A percentile compares a stretch with the other conserved stretches of the same genome.
phyloP scores from a whole-genome alignment of 2,113 vertebrate species.

The Dromas ardeola region DNA sequence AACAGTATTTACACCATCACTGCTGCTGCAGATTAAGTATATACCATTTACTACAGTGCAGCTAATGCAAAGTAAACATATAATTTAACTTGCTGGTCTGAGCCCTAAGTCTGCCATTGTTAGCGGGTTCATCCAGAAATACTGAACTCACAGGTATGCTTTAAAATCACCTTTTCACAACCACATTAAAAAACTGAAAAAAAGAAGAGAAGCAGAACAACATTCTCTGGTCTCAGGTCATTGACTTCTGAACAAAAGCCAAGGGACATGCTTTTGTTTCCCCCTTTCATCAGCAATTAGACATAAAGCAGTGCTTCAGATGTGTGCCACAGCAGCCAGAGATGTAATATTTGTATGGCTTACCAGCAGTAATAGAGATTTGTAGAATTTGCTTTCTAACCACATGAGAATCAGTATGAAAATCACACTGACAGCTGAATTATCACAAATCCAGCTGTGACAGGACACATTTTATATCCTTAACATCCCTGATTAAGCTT shows the following conservation, averaged over 20 bases:
- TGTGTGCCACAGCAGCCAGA: accelerated
- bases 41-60: not conserved
- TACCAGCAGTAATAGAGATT: not conserved
- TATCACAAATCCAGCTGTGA: not conserved
- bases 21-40: not conserved
- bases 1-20: not conserved
- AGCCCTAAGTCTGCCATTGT: accelerated
- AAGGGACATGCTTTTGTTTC: not conserved
- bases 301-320: not conserved
- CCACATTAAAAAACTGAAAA: not conserved
- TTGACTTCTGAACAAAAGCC: not conserved
- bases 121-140: not conserved
- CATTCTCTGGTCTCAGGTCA: not conserved
- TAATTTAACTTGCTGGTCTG: not conserved
- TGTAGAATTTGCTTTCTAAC: not conserved
- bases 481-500: not conserved
- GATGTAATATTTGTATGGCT: not conserved
- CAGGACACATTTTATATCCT: not conserved
- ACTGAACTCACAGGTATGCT: not conserved
- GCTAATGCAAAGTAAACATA: not conserved
- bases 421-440: not conserved
- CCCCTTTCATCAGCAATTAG: not conserved
- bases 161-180: not conserved
- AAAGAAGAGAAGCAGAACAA: not conserved
- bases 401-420: not conserved